A percentile compares a stretch with the other conserved stretches of the same genome.
Evolutionary conservation across 2,113 vertebrate genomes (phyloP).

Genomic region (Meles meles): DNA sequence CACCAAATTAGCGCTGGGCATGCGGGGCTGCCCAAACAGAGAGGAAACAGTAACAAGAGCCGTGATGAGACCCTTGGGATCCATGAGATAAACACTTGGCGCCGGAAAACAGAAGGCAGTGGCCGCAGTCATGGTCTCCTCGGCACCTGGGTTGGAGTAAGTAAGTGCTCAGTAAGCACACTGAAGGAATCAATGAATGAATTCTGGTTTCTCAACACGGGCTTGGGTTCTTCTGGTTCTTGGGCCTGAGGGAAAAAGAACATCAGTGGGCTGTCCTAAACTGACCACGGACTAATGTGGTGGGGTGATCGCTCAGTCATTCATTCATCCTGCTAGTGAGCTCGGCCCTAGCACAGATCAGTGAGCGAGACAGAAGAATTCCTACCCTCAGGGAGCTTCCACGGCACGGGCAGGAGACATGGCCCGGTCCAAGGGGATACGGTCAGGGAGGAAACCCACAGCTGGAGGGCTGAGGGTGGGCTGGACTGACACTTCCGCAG

Average conservation of each 20-base stretch:
- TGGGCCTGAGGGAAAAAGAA: not conserved
- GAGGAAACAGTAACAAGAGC: not conserved
- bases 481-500: not conserved
- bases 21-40: not conserved
- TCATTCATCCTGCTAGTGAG: not conserved
- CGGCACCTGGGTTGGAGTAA: not conserved
- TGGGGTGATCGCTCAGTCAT: not conserved
- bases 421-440: not conserved
- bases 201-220: not conserved
- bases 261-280: not conserved
- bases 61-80: not conserved
- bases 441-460: not conserved
- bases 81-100: not conserved
- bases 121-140: not conserved
- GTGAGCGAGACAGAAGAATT: not conserved
- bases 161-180: not conserved
- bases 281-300: not conserved
- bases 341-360: not conserved
- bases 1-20: not conserved
- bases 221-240: not conserved
- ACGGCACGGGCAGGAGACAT: not conserved
- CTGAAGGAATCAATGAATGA: not conserved
- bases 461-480: not conserved
- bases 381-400: not conserved
- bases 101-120: rapidly evolving